phyloP scores from a whole-genome alignment of 2,113 vertebrate genomes.

The Mus spicilegus region DNA sequence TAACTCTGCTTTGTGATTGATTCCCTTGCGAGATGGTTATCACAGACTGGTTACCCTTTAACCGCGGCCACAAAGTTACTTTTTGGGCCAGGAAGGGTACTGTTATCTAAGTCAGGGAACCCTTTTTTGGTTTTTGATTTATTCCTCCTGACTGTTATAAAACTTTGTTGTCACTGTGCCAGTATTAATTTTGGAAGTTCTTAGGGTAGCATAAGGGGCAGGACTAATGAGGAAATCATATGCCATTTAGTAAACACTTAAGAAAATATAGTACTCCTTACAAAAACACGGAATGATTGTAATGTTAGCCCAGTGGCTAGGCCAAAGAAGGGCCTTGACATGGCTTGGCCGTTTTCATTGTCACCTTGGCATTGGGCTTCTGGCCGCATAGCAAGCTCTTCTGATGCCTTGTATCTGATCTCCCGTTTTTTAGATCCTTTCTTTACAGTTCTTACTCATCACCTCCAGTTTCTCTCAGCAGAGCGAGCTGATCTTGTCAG shows the following conservation, averaged over 20 bases:
- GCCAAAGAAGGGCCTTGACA: background rate
- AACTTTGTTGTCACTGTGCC: constrained; percentile 13
- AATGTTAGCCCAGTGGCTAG: background rate
- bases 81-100: constrained; percentile 22
- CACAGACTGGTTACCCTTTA: constrained; percentile 29
- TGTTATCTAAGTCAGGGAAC: constrained; percentile 24
- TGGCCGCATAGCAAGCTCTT: constrained; percentile 4
- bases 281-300: background rate
- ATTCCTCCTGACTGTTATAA: constrained; percentile 32
- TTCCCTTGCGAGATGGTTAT: constrained; percentile 38
- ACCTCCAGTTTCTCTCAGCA: constrained; percentile 44
- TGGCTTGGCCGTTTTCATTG: background rate
- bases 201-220: no score
- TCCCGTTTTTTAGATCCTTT: constrained; percentile 53
- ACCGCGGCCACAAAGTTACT: constrained; percentile 37
- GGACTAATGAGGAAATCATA: background rate
- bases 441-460: constrained; percentile 33
- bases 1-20: constrained; percentile 25
- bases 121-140: constrained; percentile 23
- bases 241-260: background rate
- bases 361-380: background rate
- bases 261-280: background rate
- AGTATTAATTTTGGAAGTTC: constrained; percentile 37
- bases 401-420: constrained; percentile 30
- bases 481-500: constrained; percentile 42